Evolutionary conservation across 1,140 invertebrate genomes (phyloP), one percentile per base, ranked within the genome.

Genomic region (Sipha flava): DNA sequence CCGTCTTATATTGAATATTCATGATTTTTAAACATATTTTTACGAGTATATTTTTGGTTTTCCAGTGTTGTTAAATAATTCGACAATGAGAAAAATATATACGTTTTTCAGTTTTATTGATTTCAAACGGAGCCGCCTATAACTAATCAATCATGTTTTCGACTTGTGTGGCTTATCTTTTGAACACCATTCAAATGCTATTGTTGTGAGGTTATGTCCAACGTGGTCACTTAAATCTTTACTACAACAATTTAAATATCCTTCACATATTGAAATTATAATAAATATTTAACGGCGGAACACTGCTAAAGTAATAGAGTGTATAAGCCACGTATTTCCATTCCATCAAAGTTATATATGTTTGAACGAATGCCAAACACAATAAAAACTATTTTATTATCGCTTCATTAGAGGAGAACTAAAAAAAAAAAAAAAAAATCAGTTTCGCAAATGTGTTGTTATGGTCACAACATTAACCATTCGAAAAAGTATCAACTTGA

Each of bases 351-450:
- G 73, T 59, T 31, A 29, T 75, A 75, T 21, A 37, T n/a, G 52
- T 77, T 43, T 77, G 73, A 77, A 77, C 52, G 73, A 26, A 40
- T 52, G 73, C 73, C 73, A 77, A 75, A 77, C 73, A 77, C 34
- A 57, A 57, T 77, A 77, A 77, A 75, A 77, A n/a, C n/a, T 18
- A 3, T 57, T 43, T 77, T 77, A 59, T 77, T 59, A 57, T 77
- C 34, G 73, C 21, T 77, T 59, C 49, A 43, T 77, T 59, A 77
- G 31, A 49, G 70, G 26, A 23, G 29, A 52, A 52, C 23, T 75
- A 75, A 75, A 14, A 52, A 31, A 52, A 16, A 75, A 43, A 70
- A 70, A 12, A 57, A 57, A 57, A 40, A 57, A 26, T n/a, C 14
- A 12, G 49, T 77, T 77, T 59, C 10, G 47, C 73, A 37, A 77